Base-by-base conservation (phyloP, 2,113 vertebrate species). In the Glaucomys volans region DNA sequence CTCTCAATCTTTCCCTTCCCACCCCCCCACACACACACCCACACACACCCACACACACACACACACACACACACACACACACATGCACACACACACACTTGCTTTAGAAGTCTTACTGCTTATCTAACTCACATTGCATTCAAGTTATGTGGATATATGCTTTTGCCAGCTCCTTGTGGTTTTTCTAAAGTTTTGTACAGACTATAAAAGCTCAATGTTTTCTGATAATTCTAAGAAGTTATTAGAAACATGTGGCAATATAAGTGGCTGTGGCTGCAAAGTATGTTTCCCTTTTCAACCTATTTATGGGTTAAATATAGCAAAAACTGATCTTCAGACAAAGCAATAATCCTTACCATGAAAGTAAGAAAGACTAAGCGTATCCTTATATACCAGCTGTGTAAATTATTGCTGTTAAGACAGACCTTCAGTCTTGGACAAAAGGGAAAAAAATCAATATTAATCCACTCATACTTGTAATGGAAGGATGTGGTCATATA, bases 381-480 rank as follows among this genome's bases (percentile, higher is more conserved):
- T 93, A 96, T 88, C 71, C 76, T 98, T 86, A 88, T 97, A 96
- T 94, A 95, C 97, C 96, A 97, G 75, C 81, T 95, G 87, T 95
- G 97, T 98, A 96, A 98, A 98, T 98, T 98, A 98, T 98, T 98
- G 91, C 87, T 97, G 84, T 97, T 98, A 97, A 98, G 82, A 97
- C 59, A 96, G 97, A 98, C 96, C 76, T 98, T 96, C 96, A 86
- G 90, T 97, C 98, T 97, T 97, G 87, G 96, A 98, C 84, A 98
- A 94, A n/a, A 35, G 87, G 81, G 2, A 17, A 77, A 42, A 94
- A 98, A 98, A 99, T 99, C 98, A 98, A 98, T 98, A 98, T 98
- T 98, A 99, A 99, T 98, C 97, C 97, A 98, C 96, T 99, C 97
- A 97, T 97, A 98, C 96, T 98, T 98, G 95, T 98, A 99, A 98